phyloP scores from a whole-genome alignment of 2,888 invertebrate species.

The Megastigmus dorsalis region DNA sequence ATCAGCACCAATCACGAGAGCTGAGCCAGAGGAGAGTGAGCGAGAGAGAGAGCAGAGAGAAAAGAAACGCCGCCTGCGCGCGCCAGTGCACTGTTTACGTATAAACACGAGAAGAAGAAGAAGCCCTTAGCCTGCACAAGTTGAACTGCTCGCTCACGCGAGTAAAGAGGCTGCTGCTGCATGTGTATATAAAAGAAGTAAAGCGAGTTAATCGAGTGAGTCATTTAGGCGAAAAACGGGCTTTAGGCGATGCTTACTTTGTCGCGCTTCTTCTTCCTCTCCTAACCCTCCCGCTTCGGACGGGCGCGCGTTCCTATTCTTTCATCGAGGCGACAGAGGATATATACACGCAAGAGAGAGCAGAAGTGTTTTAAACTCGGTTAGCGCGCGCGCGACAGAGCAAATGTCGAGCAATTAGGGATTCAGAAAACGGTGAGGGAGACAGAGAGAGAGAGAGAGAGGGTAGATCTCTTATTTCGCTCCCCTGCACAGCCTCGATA shows the following conservation, averaged over 20 bases:
- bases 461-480: no score
- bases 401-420: slow-evolving; percentile 60
- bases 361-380: no score
- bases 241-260: slow-evolving; percentile 59
- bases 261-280: slow-evolving; percentile 52
- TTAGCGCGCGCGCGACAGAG: slow-evolving; percentile 43
- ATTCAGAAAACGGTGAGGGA: slow-evolving; percentile 17
- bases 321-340: not conserved
- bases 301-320: not conserved
- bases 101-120: slow-evolving; percentile 2
- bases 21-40: not conserved
- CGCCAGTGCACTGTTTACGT: no score
- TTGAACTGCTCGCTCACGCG: not conserved
- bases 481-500: no score
- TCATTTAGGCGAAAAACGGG: slow-evolving; percentile 22
- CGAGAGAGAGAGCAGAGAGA: not conserved
- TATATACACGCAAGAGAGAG: not conserved
- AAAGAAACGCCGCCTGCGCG: no score
- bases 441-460: slow-evolving; percentile 6
- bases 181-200: slow-evolving; percentile 14
- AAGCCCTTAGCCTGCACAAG: no score
- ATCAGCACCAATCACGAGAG: no score
- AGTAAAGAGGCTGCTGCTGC: no score
- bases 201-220: slow-evolving; percentile 38
- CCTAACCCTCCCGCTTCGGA: not conserved